These are phyloP conservation scores for Perizoma flavofasciatum DNA, from an alignment of 2,888 invertebrate genomes.

Conservation along the genomic window DNA sequence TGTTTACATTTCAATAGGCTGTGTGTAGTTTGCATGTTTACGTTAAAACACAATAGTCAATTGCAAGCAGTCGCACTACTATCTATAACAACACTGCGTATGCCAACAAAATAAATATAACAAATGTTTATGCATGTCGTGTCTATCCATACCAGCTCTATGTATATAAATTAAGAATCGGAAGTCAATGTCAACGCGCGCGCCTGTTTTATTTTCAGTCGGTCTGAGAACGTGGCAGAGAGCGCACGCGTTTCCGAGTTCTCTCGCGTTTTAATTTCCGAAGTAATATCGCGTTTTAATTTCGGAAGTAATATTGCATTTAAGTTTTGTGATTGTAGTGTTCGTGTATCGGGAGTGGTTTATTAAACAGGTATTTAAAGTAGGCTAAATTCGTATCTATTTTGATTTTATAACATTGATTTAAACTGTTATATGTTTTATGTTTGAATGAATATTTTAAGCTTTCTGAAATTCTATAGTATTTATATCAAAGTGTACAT, in stretches of 20 bases:
- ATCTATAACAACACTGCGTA: slow-evolving; percentile 7
- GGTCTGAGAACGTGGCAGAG: slow-evolving; percentile 24
- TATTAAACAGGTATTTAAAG: slow-evolving; percentile 17
- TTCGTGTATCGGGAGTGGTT: slow-evolving; percentile 1
- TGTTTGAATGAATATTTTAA: no score
- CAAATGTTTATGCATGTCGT: slow-evolving; percentile 9
- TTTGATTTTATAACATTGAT: neutral
- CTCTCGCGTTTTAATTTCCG: slow-evolving; percentile 30
- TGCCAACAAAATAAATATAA: slow-evolving; percentile 29
- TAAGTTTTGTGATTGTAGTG: slow-evolving; percentile 13
- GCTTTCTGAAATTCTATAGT: no score
- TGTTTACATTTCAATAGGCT: slow-evolving; percentile 4
- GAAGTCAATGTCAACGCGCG: slow-evolving; percentile 37
- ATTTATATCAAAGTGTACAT: no score
- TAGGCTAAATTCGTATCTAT: no score
- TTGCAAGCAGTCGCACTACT: neutral
- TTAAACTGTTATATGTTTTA: no score
- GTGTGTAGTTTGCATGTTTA: slow-evolving; percentile 6
- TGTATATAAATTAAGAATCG: slow-evolving; percentile 32
- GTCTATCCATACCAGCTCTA: slow-evolving; percentile 18
- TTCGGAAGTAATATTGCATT: no score
- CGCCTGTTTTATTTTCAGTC: slow-evolving; percentile 32
- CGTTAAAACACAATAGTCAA: slow-evolving; percentile 18
- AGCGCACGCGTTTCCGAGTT: slow-evolving; percentile 19
- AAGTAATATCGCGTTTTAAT: slow-evolving; percentile 21